Conservation (phyloP, 2,888 invertebrate genomes). For the Agriopis leucophaearia region DNA sequence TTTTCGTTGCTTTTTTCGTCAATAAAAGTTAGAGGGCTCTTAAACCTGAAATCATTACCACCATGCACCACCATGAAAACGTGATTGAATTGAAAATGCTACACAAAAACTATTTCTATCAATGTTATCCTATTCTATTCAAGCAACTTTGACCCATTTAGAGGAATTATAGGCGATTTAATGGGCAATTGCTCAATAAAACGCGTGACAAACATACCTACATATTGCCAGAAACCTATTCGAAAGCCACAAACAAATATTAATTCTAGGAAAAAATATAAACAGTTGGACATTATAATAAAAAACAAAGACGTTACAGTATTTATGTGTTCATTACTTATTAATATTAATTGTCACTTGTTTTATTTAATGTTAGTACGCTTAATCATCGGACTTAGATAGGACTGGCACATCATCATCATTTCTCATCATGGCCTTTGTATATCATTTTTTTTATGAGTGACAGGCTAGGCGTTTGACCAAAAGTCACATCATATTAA, state of each 20-base stretch:
- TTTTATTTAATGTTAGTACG: conserved; percentile 19
- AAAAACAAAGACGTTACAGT: conserved; percentile 22
- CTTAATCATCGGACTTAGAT: conserved; percentile 13
- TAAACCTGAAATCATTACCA: too few species aligned
- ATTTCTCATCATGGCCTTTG: too few species aligned
- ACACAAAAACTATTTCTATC: not conserved
- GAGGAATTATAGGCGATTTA: conserved; percentile 4
- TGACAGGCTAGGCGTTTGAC: too few species aligned
- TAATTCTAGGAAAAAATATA: conserved; percentile 20
- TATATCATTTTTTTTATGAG: too few species aligned
- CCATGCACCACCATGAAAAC: too few species aligned
- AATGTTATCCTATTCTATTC: not conserved
- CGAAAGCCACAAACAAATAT: conserved; percentile 21
- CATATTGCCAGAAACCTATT: conserved; percentile 21
- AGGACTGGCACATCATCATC: conserved; percentile 14
- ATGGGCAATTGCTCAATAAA: conserved; percentile 9
- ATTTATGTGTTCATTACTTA: conserved; percentile 25
- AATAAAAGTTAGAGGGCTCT: too few species aligned
- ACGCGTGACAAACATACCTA: conserved; percentile 21
- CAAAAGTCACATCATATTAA: too few species aligned
- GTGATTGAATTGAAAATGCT: not conserved
- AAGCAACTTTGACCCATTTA: not conserved
- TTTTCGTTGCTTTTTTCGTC: too few species aligned
- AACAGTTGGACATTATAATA: conserved; percentile 24
- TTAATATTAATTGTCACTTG: conserved; percentile 32